Percentiles rank a stretch among this genome's conserved stretches.
Evolutionary conservation across 2,888 invertebrate genomes (phyloP).

Genomic region (Orthosia incerta): DNA sequence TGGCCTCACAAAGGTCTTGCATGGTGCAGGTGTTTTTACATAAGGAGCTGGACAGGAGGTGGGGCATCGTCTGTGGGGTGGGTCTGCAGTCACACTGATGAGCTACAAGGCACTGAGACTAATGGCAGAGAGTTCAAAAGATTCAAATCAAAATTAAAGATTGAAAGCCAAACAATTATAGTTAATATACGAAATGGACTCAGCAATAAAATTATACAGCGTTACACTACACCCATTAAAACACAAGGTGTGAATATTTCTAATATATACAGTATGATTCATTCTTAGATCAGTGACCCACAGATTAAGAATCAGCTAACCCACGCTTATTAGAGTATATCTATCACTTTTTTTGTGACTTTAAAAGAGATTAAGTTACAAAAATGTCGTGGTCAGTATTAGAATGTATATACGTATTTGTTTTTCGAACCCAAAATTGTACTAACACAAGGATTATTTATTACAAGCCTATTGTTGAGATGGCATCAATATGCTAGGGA

Average conservation of each 20-base stretch:
- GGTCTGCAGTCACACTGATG: too few relatives aligned
- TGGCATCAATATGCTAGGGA: background rate
- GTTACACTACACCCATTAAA: conserved; percentile 38
- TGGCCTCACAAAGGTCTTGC: too few relatives aligned
- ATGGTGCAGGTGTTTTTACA: too few relatives aligned
- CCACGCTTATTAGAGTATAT: conserved; percentile 57
- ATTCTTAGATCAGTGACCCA: conserved; percentile 63
- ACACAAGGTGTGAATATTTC: conserved; percentile 54
- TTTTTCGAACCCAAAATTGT: background rate
- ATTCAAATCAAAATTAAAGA: conserved; percentile 25
- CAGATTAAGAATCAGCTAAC: conserved; percentile 44
- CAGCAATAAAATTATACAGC: conserved; percentile 41
- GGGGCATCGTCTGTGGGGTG: too few relatives aligned
- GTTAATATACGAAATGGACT: conserved; percentile 11
- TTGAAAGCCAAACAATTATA: conserved; percentile 34
- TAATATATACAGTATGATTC: conserved; percentile 52
- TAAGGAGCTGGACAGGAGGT: too few relatives aligned
- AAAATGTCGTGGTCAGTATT: conserved; percentile 41
- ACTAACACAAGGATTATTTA: background rate
- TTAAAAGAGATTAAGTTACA: conserved; percentile 45
- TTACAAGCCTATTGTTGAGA: background rate
- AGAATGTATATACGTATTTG: conserved; percentile 4
- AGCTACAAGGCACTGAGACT: background rate
- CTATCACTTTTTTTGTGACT: conserved; percentile 46
- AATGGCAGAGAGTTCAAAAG: background rate